Conservation (phyloP, 2,888 invertebrate species). For the Drosophila tanythrix region DNA sequence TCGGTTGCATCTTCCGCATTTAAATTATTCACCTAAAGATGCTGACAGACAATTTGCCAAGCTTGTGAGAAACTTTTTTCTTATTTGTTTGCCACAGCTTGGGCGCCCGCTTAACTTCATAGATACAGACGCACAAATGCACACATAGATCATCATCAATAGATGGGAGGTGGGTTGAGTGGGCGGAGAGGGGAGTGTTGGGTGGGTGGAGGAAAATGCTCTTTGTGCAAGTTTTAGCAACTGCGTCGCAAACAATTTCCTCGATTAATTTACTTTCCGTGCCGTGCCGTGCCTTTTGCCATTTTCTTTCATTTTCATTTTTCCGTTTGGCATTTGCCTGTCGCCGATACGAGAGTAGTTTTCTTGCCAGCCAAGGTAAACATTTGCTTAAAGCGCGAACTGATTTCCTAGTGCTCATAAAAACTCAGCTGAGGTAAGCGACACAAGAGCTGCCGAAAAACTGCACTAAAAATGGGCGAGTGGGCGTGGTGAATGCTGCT, state of each 20-base stretch:
- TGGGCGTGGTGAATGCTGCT: slow-evolving; percentile 17
- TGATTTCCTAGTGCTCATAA: slow-evolving; percentile 76
- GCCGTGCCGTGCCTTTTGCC: slow-evolving; percentile 65
- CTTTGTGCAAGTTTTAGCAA: slow-evolving; percentile 80
- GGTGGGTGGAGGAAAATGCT: slow-evolving; percentile 22
- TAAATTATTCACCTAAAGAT: slow-evolving; percentile 68
- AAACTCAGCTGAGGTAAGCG: slow-evolving; percentile 61
- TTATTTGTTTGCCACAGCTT: slow-evolving; percentile 43
- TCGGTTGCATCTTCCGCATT: slow-evolving; percentile 26
- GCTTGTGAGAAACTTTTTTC: slow-evolving; percentile 58
- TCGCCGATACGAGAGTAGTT: slow-evolving; percentile 48
- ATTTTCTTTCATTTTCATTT: slow-evolving; percentile 70
- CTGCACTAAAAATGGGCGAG: slow-evolving; percentile 50
- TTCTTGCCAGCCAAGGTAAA: slow-evolving; percentile 69
- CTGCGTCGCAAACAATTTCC: slow-evolving; percentile 78
- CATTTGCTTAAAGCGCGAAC: slow-evolving; percentile 77
- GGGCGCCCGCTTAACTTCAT: slow-evolving; percentile 19
- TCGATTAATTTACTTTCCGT: slow-evolving; percentile 80
- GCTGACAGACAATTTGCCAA: slow-evolving; percentile 74
- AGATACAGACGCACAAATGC: slow-evolving; percentile 13
- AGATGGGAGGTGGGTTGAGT: slow-evolving; percentile 1
- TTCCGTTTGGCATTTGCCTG: slow-evolving; percentile 66
- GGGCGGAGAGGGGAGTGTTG: not conserved
- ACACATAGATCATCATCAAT: slow-evolving; percentile 47
- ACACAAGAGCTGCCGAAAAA: slow-evolving; percentile 42